Percentiles rank a stretch among this genome's conserved stretches.
Evolutionary conservation across 2,797 vertebrate genomes (phyloP).

Genomic region (Gobio occitaniae): DNA sequence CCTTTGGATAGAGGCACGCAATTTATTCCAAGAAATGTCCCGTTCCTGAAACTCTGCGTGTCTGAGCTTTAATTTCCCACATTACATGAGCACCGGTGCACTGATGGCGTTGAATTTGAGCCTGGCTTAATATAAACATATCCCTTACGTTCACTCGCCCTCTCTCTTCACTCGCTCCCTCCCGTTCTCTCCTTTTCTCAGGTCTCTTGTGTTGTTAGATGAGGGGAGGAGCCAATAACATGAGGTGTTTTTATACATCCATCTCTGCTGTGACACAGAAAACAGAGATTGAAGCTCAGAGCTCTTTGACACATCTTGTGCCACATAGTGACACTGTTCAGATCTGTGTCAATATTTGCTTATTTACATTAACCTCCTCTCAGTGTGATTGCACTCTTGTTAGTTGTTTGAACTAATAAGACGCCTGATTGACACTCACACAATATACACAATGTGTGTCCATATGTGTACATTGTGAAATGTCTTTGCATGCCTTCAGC

Average conservation of each 20-base stretch:
- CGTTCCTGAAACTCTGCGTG: conserved; percentile 43
- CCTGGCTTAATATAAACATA: conserved; percentile 60
- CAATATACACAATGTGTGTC: conserved; percentile 11
- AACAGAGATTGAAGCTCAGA: neutral
- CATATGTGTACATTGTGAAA: conserved; percentile 1
- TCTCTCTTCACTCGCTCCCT: conserved; percentile 36
- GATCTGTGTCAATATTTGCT: conserved; percentile 54
- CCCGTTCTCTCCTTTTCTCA: conserved; percentile 62
- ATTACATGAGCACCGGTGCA: conserved; percentile 42
- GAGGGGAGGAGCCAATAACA: conserved; percentile 73
- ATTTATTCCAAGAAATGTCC: conserved; percentile 69
- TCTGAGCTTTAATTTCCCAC: conserved; percentile 50
- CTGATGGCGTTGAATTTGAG: conserved; percentile 74
- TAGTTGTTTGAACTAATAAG: neutral
- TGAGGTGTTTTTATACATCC: conserved; percentile 67
- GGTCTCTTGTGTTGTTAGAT: conserved; percentile 73
- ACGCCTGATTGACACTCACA: neutral
- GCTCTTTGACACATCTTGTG: conserved; percentile 1
- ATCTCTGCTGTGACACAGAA: conserved; percentile 63
- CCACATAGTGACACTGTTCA: neutral
- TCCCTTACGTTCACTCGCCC: conserved; percentile 40
- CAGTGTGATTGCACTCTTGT: neutral
- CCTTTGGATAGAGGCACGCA: conserved; percentile 38
- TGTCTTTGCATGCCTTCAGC: neutral
- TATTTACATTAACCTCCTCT: neutral